Conservation (phyloP, 2,888 invertebrate species). For the Suillia variegata region DNA sequence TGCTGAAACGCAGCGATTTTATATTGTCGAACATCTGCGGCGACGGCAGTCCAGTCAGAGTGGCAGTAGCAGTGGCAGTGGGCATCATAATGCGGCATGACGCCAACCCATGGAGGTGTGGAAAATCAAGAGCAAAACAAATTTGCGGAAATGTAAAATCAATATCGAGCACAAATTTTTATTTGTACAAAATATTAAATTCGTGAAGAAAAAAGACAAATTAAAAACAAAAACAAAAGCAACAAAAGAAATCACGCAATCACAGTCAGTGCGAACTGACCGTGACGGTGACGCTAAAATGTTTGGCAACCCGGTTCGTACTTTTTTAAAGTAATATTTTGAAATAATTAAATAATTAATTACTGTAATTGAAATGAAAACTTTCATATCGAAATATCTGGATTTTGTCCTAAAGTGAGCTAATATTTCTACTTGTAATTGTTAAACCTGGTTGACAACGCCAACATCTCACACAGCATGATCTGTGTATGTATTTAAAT, state of each 20-base stretch:
- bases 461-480: no score
- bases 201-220: background rate
- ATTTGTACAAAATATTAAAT: background rate
- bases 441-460: no score
- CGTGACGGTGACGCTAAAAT: background rate
- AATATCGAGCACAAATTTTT: background rate
- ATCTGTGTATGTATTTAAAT: no score
- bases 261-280: no score
- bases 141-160: background rate
- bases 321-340: no score
- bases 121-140: background rate
- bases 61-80: no score
- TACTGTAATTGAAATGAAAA: no score
- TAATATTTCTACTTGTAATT: no score
- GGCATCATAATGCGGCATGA: background rate
- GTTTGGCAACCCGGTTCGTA: no score
- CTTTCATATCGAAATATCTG: no score
- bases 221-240: background rate
- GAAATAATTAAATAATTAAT: no score
- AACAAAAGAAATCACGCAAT: background rate
- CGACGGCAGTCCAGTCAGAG: slow-evolving; percentile 4
- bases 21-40: slow-evolving; percentile 90
- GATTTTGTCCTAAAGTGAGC: no score
- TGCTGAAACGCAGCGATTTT: slow-evolving; percentile 72
- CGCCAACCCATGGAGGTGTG: background rate